A percentile compares a stretch with the other conserved stretches of the same genome.
These are phyloP conservation scores for Triops cancriformis DNA, from an alignment of 1,140 invertebrate genomes.

Conservation along the genomic window DNA sequence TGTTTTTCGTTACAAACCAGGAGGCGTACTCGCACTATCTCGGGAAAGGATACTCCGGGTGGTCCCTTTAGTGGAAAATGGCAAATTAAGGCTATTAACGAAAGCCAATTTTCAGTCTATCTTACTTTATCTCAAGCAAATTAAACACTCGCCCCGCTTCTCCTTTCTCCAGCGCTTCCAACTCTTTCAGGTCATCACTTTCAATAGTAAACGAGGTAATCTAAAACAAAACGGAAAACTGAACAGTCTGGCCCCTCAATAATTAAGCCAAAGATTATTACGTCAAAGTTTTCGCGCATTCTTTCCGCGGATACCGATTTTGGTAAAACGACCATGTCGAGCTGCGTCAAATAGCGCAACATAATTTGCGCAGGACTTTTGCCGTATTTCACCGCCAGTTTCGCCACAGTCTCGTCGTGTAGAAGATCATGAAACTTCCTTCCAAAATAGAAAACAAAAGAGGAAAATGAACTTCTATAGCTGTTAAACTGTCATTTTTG, in stretches of 20 bases:
- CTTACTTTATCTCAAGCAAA: constrained; percentile 39
- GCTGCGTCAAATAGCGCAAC: constrained; percentile 62
- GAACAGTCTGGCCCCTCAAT: neutral
- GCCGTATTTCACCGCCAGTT: constrained; percentile 56
- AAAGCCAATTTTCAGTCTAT: neutral
- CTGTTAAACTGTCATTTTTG: neutral
- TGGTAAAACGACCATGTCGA: constrained; percentile 66
- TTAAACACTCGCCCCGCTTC: constrained; percentile 50
- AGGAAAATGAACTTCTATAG: neutral
- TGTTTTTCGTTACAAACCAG: no score
- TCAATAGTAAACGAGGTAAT: constrained; percentile 52
- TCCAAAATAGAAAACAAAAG: no score
- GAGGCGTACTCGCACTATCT: no score
- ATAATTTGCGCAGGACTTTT: constrained; percentile 70
- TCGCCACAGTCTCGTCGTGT: constrained; percentile 46
- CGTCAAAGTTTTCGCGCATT: constrained; percentile 52
- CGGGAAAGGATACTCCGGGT: constrained; percentile 20
- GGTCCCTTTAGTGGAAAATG: neutral
- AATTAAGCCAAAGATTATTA: neutral
- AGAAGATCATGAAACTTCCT: constrained; percentile 33
- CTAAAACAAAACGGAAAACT: constrained; percentile 33
- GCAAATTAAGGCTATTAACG: neutral
- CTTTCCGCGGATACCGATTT: constrained; percentile 67
- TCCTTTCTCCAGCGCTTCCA: constrained; percentile 50
- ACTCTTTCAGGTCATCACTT: constrained; percentile 43